Base-by-base conservation (phyloP, 1,140 invertebrate genomes). In the Orius insidiosus region DNA sequence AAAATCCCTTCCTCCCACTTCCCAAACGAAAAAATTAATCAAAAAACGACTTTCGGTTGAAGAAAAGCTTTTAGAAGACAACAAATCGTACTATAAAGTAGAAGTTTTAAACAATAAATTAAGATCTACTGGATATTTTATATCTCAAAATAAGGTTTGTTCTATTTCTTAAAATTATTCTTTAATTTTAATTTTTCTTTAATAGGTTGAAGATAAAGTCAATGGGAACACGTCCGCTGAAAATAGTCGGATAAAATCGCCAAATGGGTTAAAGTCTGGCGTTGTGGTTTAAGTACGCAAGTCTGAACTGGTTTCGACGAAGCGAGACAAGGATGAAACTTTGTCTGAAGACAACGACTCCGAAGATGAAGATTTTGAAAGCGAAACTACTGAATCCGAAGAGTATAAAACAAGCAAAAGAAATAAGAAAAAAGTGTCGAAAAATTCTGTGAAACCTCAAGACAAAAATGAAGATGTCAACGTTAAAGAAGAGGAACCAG, bases 291-390 rank as follows among this genome's bases (percentile, higher is more conserved):
- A 72, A 46, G 50, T 55, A 0, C 16, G 80, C 14, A 71, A 75
- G 42, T 77, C 80, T 0, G 80, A 85, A 60, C 54, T 85, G 13
- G 74, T 75, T 86, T 86, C 58, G 62, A 68, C 2, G 68, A 70
- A 32, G 74, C 78, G 0, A 73, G 71, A 49, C 68, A 73, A 24
- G 0, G 65, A 18, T 57, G 63, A 1, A 68, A 66, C 32, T 62
- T 68, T 5, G 59, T 56, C 10, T 13, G 2, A 45, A 10, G 10
- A 52, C 34, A 32, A 48, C 45, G 18, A 52, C 18, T 38, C 50
- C 38, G 46, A 48, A 13, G 44, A 48, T 30, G 35, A 49, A 10
- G 37, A 48, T 35, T 14, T n/a, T 2, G 33, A 47, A 32, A 5
- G 7, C 8, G 36, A 38, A n/a, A 37, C 31, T 3, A 11, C 19